Evolutionary conservation across 2,113 vertebrate species (phyloP), one percentile per base, ranked within the genome.

Genomic region (Naja naja): DNA sequence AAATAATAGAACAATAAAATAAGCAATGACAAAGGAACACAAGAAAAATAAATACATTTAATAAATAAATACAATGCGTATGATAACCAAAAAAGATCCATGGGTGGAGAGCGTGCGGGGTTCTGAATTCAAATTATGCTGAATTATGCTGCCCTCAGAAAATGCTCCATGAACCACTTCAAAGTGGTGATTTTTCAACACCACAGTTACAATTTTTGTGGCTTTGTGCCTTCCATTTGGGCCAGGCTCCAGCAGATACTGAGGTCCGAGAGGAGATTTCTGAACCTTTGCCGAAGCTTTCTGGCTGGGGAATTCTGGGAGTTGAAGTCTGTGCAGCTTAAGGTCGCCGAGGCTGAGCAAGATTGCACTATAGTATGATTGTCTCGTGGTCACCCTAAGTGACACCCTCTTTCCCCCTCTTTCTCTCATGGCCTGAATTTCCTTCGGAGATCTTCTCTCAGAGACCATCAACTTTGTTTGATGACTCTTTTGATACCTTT

Each of bases 401-500:
- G 16, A 86, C 58, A 25, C 56, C 20, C 30, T 86, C 60, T 85
- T 90, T 34, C 34, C 87, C 87, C 95, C 89, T 94, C 88, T 93
- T 97, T 95, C 90, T 97, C 95, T 97, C 87, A 91, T 0, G 14
- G 94, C 95, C 54, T 94, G 96, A 95, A 95, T 95, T 86, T 90
- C 97, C 95, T 97, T 95, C 96, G 96, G 97, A 98, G 98, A 97
- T 98, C 97, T 98, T 97, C 93, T 95, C 97, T 93, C 97, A 98
- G 95, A 97, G 94, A 5, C 96, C 96, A 91, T 96, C 96, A 94
- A 93, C 97, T 96, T 96, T 98, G 94, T 98, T 98, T 97, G 97
- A 97, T 96, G 98, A 98, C 87, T 98, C 98, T 95, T 97, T 98
- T 97, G 98, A 98, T 97, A 97, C 97, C 97, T 97, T 98, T 97